phyloP scores from a whole-genome alignment of 2,888 invertebrate species.

The Sericinus montela region DNA sequence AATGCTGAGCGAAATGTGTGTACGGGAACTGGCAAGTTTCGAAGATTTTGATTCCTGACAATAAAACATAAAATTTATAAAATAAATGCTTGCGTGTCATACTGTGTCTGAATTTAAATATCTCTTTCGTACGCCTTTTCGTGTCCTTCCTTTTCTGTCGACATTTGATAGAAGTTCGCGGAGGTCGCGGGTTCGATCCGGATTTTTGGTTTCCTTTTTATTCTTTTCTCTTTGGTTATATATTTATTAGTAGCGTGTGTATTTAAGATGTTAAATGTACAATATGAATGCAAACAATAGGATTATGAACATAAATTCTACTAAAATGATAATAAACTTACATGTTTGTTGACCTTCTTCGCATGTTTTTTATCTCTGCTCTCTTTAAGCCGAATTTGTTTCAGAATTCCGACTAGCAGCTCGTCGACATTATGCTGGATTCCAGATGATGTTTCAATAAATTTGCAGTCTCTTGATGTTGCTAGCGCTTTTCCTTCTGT shows the following conservation, averaged over 20 bases:
- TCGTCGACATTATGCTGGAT: slow-evolving; percentile 98
- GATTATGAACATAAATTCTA: too few species aligned
- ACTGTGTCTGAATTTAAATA: too few species aligned
- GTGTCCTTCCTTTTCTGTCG: too few species aligned
- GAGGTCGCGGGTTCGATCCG: too few species aligned
- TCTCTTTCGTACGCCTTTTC: too few species aligned
- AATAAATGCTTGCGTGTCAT: too few species aligned
- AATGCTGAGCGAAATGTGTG: slow-evolving; percentile 88
- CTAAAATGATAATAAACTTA: slow-evolving; percentile 22
- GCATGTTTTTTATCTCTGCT: slow-evolving; percentile 86
- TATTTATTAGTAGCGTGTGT: too few species aligned
- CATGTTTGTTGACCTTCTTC: slow-evolving; percentile 61
- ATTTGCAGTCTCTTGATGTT: slow-evolving; percentile 92
- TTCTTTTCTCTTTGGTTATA: too few species aligned
- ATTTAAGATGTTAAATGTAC: too few species aligned
- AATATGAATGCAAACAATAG: too few species aligned
- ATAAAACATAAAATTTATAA: neutral
- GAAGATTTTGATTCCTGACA: slow-evolving; percentile 75
- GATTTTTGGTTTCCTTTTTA: too few species aligned
- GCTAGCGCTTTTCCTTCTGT: slow-evolving; percentile 96
- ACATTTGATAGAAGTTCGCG: too few species aligned
- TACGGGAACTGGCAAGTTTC: slow-evolving; percentile 88
- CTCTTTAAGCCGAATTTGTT: slow-evolving; percentile 91
- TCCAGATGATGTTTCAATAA: slow-evolving; percentile 97
- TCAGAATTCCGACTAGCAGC: slow-evolving; percentile 93